Percentiles rank a stretch among this genome's conserved stretches.
Evolutionary conservation across 2,888 invertebrate species (phyloP).

Genomic region (Cyclophora punctaria): DNA sequence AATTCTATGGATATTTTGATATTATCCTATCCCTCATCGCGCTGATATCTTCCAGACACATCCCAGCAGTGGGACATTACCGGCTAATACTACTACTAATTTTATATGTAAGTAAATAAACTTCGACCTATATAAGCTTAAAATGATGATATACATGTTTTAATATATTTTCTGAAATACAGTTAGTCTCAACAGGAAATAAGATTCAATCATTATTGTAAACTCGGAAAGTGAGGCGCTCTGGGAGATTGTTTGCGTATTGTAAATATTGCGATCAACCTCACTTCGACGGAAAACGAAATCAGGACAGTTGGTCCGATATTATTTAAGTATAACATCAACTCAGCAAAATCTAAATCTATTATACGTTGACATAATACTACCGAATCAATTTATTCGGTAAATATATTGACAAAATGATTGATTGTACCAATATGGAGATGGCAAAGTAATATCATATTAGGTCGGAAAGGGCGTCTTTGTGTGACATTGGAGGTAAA

Average conservation of each 20-base stretch:
- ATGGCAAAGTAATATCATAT: constrained; percentile 2
- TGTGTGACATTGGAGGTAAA: no score
- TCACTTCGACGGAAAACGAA: background rate
- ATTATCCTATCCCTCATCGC: no score
- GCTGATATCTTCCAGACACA: no score
- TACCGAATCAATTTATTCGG: constrained; percentile 4
- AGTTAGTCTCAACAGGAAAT: background rate
- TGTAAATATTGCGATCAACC: background rate
- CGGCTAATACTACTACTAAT: no score
- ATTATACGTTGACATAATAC: constrained; percentile 8
- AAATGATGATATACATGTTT: no score
- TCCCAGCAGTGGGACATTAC: no score
- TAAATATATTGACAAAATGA: constrained; percentile 7
- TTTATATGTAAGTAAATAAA: no score
- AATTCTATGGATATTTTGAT: no score
- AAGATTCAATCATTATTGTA: background rate
- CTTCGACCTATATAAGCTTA: no score
- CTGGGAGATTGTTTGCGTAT: background rate
- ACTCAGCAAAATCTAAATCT: constrained; percentile 1
- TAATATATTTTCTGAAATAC: no score
- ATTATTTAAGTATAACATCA: no score
- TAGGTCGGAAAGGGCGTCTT: background rate
- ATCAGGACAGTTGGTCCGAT: background rate
- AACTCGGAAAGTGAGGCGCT: background rate
- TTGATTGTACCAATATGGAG: constrained; percentile 4